phyloP scores from a whole-genome alignment of 2,113 vertebrate species.

The Bos indicus region DNA sequence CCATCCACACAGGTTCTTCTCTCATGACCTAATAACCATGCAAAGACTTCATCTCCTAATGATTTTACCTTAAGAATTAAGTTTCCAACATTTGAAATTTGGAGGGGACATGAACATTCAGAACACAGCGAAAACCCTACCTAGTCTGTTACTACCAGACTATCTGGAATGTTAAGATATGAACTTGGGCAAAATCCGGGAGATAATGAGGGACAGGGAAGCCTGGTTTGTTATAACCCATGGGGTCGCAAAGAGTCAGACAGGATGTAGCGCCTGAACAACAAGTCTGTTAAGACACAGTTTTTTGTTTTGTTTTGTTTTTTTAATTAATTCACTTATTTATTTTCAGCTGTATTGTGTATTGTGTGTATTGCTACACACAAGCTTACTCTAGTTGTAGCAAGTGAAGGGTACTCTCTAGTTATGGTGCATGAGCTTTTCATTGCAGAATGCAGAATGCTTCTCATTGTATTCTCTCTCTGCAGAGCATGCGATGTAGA shows the following conservation, averaged over 20 bases:
- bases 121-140: neutral
- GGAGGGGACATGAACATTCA: neutral
- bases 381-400: neutral
- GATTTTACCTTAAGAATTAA: neutral
- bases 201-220: neutral
- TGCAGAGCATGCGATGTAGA: neutral
- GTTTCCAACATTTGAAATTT: neutral
- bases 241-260: accelerated
- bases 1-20: neutral
- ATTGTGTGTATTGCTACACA: neutral
- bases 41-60: neutral
- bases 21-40: neutral
- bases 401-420: neutral
- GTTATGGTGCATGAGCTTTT: neutral
- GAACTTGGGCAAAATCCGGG: neutral
- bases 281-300: neutral
- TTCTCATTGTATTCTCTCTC: neutral
- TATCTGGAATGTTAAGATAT: neutral
- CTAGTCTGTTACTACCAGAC: neutral
- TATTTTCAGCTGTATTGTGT: neutral
- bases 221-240: neutral
- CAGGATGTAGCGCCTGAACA: accelerated
- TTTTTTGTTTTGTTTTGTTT: neutral
- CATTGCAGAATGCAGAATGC: neutral
- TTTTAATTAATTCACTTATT: neutral